These are phyloP conservation scores for Centruroides sculpturatus DNA, from an alignment of 1,140 invertebrate genomes.

Conservation along the genomic window DNA sequence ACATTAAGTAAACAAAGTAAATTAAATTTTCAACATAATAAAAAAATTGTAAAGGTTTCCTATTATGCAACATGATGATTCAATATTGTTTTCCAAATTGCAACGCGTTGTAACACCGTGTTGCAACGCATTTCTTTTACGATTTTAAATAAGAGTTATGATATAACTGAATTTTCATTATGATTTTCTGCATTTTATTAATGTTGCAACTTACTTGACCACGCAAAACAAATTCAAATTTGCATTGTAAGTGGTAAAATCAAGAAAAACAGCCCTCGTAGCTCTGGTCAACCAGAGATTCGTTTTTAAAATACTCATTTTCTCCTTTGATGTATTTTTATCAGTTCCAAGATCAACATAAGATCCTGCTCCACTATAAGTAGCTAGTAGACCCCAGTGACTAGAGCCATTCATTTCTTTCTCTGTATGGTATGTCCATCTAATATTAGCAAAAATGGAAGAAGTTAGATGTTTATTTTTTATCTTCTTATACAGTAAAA, in stretches of 20 bases:
- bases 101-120: no score
- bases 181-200: neutral
- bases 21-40: neutral
- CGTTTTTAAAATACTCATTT: slow-evolving; percentile 39
- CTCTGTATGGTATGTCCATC: slow-evolving; percentile 34
- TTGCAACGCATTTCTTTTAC: no score
- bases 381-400: slow-evolving; percentile 38
- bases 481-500: neutral
- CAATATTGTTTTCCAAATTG: no score
- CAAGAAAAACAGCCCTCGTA: slow-evolving; percentile 53
- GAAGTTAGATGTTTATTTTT: neutral
- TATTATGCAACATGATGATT: no score
- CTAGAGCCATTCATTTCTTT: slow-evolving; percentile 29
- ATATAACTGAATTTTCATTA: no score
- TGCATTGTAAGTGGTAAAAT: slow-evolving; percentile 58
- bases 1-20: neutral
- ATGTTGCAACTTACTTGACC: slow-evolving; percentile 34
- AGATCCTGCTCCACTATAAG: slow-evolving; percentile 42
- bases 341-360: slow-evolving; percentile 34
- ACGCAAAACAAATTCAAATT: slow-evolving; percentile 59
- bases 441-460: slow-evolving; percentile 17
- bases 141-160: no score
- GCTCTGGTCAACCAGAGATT: slow-evolving; percentile 49
- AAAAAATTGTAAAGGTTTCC: neutral
- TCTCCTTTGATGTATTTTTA: slow-evolving; percentile 26